Base-by-base conservation (phyloP, 2,113 vertebrate species). In the Neogale vison region DNA sequence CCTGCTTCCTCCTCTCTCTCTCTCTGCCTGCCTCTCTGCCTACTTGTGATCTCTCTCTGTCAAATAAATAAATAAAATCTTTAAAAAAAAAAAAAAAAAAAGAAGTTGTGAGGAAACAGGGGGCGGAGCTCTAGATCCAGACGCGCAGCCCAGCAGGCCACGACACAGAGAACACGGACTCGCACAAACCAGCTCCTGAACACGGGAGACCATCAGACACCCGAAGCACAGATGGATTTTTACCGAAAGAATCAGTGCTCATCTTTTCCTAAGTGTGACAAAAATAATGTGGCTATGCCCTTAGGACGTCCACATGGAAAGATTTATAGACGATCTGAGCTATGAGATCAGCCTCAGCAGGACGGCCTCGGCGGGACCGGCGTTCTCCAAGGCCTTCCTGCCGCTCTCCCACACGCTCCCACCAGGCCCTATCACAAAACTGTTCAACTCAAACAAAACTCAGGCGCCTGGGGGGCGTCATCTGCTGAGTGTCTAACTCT, bases 311-410 rank as follows among this genome's bases (percentile, higher is more conserved):
- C 26, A 50, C 8, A n/a, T 6, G 9, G 57, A 67, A 42, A 65
- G 12, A 18, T 77, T 21, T 55, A 42, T 29, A 79, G 39, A 65
- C 50, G 6, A 65, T 36, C 13, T 10, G 17, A n/a, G 39, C 8
- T 24, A 29, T 61, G 12, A 59, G 45, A 39, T 55, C 15, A 21
- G 34, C 67, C 29, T 7, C 0, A 4, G 31, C 20, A 20, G 2
- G 26, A 50, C 23, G 23, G 4, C 3, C 3, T 20, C 9, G 2
- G 15, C 7, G 18, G 13, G 9, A 24, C 24, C 13, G 2, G 55
- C 42, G 9, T 20, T 20, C 9, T 45, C 77, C n/a, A 8, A 2
- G 47, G 20, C 26, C 36, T 45, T 23, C 67, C 26, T 6, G 42
- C 14, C 57, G n/a, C 72, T 50, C 42, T 34, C 15, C 21, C 20